These are phyloP conservation scores for Balaenoptera acutorostrata DNA, from an alignment of 2,113 vertebrate genomes.

Conservation along the genomic window DNA sequence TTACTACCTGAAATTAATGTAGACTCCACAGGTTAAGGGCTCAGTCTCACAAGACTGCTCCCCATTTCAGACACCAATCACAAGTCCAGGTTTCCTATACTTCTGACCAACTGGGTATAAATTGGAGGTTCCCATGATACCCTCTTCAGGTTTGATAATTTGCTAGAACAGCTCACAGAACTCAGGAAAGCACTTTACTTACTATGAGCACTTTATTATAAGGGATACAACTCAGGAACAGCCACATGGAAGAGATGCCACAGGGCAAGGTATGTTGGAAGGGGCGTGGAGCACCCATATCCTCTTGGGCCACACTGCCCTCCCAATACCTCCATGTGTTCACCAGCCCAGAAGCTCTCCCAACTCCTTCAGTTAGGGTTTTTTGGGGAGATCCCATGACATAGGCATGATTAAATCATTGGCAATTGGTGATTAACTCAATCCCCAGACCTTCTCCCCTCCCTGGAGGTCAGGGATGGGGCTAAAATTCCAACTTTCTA, in stretches of 20 bases:
- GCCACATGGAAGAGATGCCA: background rate
- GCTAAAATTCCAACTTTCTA: background rate
- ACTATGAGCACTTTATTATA: background rate
- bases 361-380: background rate
- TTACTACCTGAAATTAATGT: background rate
- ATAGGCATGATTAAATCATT: background rate
- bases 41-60: background rate
- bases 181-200: background rate
- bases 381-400: background rate
- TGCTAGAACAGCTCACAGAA: background rate
- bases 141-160: background rate
- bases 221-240: background rate
- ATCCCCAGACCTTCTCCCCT: background rate
- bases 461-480: too few relatives aligned
- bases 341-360: background rate
- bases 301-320: background rate
- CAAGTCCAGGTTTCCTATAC: background rate
- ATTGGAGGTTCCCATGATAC: background rate
- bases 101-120: background rate
- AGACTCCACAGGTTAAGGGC: background rate
- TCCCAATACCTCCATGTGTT: background rate
- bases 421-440: background rate
- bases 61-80: background rate
- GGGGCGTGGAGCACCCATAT: accelerated
- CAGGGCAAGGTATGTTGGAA: background rate